Base-by-base conservation (phyloP, 2,113 vertebrate genomes). In the Anser brachyrhynchus region DNA sequence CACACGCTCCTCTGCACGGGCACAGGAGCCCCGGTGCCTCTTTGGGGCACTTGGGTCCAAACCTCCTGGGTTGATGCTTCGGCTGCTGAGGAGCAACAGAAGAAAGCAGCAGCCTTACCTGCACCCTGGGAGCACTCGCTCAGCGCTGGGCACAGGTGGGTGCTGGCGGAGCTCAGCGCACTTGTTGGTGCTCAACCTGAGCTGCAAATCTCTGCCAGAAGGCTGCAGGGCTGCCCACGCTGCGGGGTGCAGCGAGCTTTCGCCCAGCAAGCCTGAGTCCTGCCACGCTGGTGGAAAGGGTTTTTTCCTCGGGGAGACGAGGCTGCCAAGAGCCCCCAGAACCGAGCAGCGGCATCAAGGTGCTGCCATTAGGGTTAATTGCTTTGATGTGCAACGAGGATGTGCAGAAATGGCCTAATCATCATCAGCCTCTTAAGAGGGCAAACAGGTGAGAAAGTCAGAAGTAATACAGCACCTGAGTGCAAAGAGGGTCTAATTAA, bases 401-500 rank as follows among this genome's bases (percentile, higher is more conserved):
- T 91, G 94, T 92, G 73, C 67, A 94, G 85, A 92, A 90, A 92
- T 25, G 64, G 84, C 73, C 91, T 97, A 92, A 96, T 97, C 94
- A 96, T 70, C 93, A 94, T 28, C 95, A 91, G 87, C 86, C 91
- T 93, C 89, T 85, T 95, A 74, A 96, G 90, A 95, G 95, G 96
- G 86, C 94, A 89, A 96, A 92, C 95, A 96, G 97, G 96, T 97
- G 96, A 97, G 94, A 95, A 97, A 97, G 95, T 92, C 96, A 97
- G 92, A 86, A 95, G 85, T 95, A 92, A 89, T 91, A 93, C 92
- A 92, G 94, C 93, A 97, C 97, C 97, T 97, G 96, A 96, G 94
- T 96, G 96, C 84, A 91, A 96, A 97, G 96, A 97, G 91, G 90
- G 82, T 88, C 91, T 97, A 97, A 97, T 97, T 97, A 97, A 97